Evolutionary conservation across 2,888 invertebrate genomes (phyloP), one percentile per base, ranked within the genome.

Genomic region (Megastigmus dorsalis): DNA sequence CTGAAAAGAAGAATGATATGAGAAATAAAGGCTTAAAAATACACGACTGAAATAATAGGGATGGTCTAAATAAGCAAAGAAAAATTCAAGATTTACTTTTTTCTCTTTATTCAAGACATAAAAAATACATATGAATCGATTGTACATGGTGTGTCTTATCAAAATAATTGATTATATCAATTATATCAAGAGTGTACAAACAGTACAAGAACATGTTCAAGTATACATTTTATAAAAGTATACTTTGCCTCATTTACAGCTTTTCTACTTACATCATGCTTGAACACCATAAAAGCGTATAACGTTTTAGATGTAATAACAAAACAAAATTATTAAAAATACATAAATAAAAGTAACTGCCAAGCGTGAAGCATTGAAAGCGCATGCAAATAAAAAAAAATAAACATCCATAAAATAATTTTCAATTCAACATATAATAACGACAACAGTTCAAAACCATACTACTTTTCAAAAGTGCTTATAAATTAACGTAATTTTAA

Each of bases 1-100:
- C 9, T 30, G n/a, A 54, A 6, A 23, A 15, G 3, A 10, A 0
- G 9, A 10, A n/a, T 7, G 9, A 33, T 57, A 38, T 48, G 18
- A n/a, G n/a, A 52, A 26, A 54, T 54, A 54, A 30, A 23, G 48
- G 20, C 48, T 48, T 76, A 76, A 74, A 55, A 71, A 78, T 77
- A 77, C 77, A 80, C 9, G 28, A 18, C 33, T n/a, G n/a, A 55
- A 65, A 71, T n/a, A 80, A 84, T 79, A 79, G 80, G 84, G 80
- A 81, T 79, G 83, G 85, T 86, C 81, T 78, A 85, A 85, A 84
- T 45, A 84, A 85, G 81, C 84, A 81, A 83, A 84, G 82, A 87
- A 81, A 82, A 85, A 84, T 80, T 73, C 76, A 80, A 82, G 75
- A 80, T 78, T 72, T 57, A 77, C 74, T 77, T 59, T 69, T 54